Evolutionary conservation across 2,888 invertebrate species (phyloP).

Genomic region (Allacma fusca): DNA sequence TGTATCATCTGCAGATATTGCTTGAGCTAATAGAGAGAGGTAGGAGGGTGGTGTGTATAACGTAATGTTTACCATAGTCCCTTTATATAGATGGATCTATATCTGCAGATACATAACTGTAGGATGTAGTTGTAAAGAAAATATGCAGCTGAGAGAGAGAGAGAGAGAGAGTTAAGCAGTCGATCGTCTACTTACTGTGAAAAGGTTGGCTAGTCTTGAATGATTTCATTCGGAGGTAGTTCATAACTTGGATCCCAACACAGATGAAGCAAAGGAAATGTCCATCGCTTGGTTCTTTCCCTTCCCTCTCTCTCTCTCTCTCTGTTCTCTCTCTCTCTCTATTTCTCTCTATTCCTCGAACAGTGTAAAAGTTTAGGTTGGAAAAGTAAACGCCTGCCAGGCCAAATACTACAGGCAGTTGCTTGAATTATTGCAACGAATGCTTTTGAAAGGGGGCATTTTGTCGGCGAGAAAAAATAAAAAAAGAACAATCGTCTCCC

Average conservation of each 20-base stretch:
- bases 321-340: slow-evolving; percentile 10
- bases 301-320: neutral
- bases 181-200: neutral
- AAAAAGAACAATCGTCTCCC: slow-evolving; percentile 60
- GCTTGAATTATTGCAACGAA: slow-evolving; percentile 61
- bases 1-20: no score
- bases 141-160: neutral
- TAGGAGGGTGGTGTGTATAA: no score
- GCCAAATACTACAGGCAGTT: slow-evolving; percentile 47
- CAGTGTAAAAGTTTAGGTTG: slow-evolving; percentile 51
- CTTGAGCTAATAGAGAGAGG: no score
- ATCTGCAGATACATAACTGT: neutral
- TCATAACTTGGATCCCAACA: slow-evolving; percentile 44
- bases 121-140: neutral
- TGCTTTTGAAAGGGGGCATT: slow-evolving; percentile 60
- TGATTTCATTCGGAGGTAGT: slow-evolving; percentile 48
- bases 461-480: slow-evolving; percentile 54
- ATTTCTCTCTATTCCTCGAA: neutral
- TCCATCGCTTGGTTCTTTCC: slow-evolving; percentile 29
- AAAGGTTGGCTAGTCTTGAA: slow-evolving; percentile 38
- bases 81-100: no score
- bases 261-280: slow-evolving; percentile 40
- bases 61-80: no score
- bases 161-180: neutral
- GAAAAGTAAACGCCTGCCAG: slow-evolving; percentile 49